Base-by-base conservation (phyloP, 1,140 invertebrate genomes). In the Macrostomum lignano region DNA sequence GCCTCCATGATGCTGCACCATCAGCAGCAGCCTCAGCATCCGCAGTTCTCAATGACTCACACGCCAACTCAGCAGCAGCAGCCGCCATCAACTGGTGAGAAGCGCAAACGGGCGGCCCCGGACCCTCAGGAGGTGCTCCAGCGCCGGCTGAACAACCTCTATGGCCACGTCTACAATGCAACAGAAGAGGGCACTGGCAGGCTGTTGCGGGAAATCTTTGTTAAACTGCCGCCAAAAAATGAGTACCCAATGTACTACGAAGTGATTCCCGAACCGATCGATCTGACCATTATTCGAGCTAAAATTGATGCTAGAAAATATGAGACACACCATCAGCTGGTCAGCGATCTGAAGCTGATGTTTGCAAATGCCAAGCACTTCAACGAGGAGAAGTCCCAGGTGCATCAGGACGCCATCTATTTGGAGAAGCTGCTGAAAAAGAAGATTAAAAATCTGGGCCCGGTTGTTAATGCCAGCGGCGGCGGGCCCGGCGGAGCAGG, bases 221-320 rank as follows among this genome's bases (percentile, higher is more conserved):
- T 93, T 72, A 77, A 84, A 51, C 78, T 88, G 49, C 86, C 86
- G 3, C 82, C 75, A 1, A 79, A 77, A 46, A 84, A 86, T 51
- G 59, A 81, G 13, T 93, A 91, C 57, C 77, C 82, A 0, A 81
- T 86, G 50, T 91, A 91, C 55, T 91, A 88, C 57, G 71, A 79
- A 55, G 70, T 91, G 1, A 93, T 93, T 37, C 65, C 70, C 21
- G 73, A 76, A 42, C 84, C 84, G 1, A 86, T 91, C 37, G 82
- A 91, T 52, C 79, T 93, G 72, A 65, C 77, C 22, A 77, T 72
- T 19, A 88, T 93, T 47, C 74, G 86, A 46, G 58, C 67, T 11
- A 86, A 86, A 56, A 86, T 88, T 28, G 74, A 75, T 49, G 67
- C 19, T 7, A 19, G 9, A 35, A 20, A 63, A 60, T 64, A 74